Evolutionary conservation across 2,113 vertebrate species (phyloP).

Genomic region (Hydrolagus affinis): DNA sequence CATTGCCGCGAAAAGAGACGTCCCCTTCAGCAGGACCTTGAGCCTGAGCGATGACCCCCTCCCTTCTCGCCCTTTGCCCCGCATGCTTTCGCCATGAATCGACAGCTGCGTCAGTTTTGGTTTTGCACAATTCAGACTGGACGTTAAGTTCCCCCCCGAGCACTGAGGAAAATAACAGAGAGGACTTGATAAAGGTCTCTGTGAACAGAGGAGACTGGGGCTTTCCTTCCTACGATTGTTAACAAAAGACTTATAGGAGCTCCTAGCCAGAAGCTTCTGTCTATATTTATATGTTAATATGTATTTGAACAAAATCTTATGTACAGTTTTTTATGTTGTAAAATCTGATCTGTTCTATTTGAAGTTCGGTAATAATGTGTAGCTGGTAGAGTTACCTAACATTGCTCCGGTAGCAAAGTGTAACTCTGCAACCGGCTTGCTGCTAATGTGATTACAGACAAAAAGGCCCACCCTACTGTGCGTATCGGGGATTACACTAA

Average conservation of each 20-base stretch:
- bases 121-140: constrained; percentile 53
- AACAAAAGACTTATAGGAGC: constrained; percentile 54
- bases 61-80: constrained; percentile 29
- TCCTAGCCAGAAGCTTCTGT: constrained; percentile 55
- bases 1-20: constrained; percentile 93
- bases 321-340: constrained; percentile 60
- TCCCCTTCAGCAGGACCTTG: constrained; percentile 77
- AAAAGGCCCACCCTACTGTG: constrained; percentile 29
- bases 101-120: constrained; percentile 42
- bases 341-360: constrained; percentile 34
- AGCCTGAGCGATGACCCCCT: constrained; percentile 78
- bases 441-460: constrained; percentile 27
- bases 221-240: constrained; percentile 47
- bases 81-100: constrained; percentile 30
- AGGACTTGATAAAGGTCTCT: constrained; percentile 37
- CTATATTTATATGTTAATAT: constrained; percentile 76
- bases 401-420: constrained; percentile 31
- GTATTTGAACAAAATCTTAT: constrained; percentile 64
- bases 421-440: constrained; percentile 29
- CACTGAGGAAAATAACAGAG: constrained; percentile 46
- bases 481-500: constrained; percentile 24
- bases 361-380: constrained; percentile 31
- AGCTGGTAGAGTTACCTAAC: constrained; percentile 29
- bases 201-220: constrained; percentile 42
- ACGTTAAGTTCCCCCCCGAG: constrained; percentile 47